phyloP scores from a whole-genome alignment of 2,113 vertebrate species.

The Microcebus murinus region DNA sequence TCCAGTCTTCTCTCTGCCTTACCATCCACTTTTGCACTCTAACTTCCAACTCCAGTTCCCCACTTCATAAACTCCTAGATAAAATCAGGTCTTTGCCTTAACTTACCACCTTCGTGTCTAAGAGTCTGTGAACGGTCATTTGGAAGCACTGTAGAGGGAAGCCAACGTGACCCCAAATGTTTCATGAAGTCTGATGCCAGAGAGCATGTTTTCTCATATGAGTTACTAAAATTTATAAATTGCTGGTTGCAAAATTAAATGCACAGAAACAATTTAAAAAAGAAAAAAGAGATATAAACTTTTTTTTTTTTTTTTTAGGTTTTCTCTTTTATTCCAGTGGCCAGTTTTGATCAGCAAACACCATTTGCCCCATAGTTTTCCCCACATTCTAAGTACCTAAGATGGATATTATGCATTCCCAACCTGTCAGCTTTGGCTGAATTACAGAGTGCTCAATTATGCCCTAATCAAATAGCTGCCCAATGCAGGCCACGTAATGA shows the following conservation, averaged over 20 bases:
- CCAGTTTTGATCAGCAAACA: constrained; percentile 73
- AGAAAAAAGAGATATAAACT: not conserved
- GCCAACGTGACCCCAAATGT: not conserved
- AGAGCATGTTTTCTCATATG: not conserved
- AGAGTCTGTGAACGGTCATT: not conserved
- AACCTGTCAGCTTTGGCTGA: constrained; percentile 87
- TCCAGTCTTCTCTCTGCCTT: not conserved
- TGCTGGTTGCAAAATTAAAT: constrained; percentile 45
- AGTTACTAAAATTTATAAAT: not conserved
- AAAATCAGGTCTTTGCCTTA: not conserved
- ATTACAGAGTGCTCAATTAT: constrained; percentile 95
- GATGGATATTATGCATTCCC: constrained; percentile 85
- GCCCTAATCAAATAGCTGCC: constrained; percentile 96
- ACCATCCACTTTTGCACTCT: not conserved
- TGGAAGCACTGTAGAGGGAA: not conserved
- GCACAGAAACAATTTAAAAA: not conserved
- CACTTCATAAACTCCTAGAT: not conserved
- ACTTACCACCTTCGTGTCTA: not conserved
- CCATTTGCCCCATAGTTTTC: constrained; percentile 71
- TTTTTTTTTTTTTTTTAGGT: not conserved
- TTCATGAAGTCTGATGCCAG: not conserved
- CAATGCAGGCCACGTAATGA: constrained; percentile 98
- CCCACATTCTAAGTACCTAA: constrained; percentile 78
- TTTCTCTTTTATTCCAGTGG: constrained; percentile 14
- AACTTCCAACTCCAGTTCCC: not conserved